Evolutionary conservation across 2,888 invertebrate species (phyloP), one percentile per base, ranked within the genome.

Genomic region (Sphaerophoria taeniata): DNA sequence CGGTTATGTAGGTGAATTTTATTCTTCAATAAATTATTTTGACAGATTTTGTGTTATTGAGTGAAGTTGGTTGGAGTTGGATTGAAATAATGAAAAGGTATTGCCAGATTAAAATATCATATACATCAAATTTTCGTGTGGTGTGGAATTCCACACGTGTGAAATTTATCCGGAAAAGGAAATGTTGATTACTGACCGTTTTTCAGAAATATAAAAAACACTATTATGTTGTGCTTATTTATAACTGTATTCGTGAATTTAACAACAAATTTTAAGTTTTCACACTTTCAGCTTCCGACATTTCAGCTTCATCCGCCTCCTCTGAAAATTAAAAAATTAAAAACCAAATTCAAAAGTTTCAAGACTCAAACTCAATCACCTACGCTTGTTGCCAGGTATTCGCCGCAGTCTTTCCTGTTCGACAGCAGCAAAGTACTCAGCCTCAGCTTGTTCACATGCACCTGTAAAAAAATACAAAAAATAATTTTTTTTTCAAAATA

Each of bases 381-480:
- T 92, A 91, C 92, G 92, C 90, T 92, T 90, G 88, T 89, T 90
- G 87, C 91, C 91, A 14, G 91, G 90, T 76, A 91, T 87, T 49
- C 92, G 90, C 74, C 90, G 88, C 60, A 89, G 76, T 33, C 90
- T 89, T 89, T 94, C 94, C 86, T 93, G 91, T 88, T 93, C 92
- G 12, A 94, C 93, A 47, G 93, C 92, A 76, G 91, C 91, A 88
- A 93, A 93, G 88, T 94, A 94, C 88, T 93, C 92, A 39, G 93
- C 91, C 88, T 93, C 93, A 0, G 92, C 91, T 82, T 92, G 92
- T 63, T 91, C 91, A 53, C 92, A 92, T 4, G 90, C 90, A 81
- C 16, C 89, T 88, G 43, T 43, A 11, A 36, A 36, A 6, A 36
- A 36, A 36, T 36, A 36, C 6, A 36, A 36, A 4, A 36, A 36